Base-by-base conservation (phyloP, 2,888 invertebrate species). In the Tachina grossa region DNA sequence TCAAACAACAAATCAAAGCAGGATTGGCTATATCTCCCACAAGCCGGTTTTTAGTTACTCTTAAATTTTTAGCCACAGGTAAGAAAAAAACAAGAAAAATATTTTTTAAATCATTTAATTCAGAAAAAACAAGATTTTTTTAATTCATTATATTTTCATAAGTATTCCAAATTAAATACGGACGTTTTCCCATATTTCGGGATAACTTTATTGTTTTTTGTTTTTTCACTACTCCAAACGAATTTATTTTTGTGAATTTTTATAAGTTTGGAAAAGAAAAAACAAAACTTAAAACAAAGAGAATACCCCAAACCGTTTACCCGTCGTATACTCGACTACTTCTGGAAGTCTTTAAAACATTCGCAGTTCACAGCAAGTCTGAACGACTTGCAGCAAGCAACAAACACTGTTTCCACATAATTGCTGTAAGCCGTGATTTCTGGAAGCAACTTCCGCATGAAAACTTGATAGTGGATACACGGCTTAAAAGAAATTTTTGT, bases 341-440 rank as follows among this genome's bases (percentile, higher is more conserved):
- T 49, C 65, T 49, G 65, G 49, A 66, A 47, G 65, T 47, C 65
- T 66, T 66, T 31, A 66, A 49, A 47, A 66, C n/a, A 66, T 47
- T 66, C 49, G 47, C 31, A 69, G 19, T 69, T 69, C 45, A 65
- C 65, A 19, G 47, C 47, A 65, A 47, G 65, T 65, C 9, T 41
- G 41, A 59, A 14, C 41, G 47, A 65, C 47, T 65, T 65, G 51
- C 47, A 66, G 66, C 16, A 61, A 61, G 16, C 4, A 61, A 61
- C 61, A 61, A 43, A 43, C 41, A n/a, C 39, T 65, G 84, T 83
- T 79, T 87, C 66, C 85, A 79, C 55, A 78, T 82, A 84, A 77
- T 85, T 86, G 89, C 90, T 90, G 89, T 84, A 86, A 69, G 89
- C 22, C 43, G 89, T 84, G 86, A 87, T 88, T 88, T 86, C 76